Evolutionary conservation across 2,888 invertebrate genomes (phyloP), one percentile per base, ranked within the genome.

Genomic region (Griposia aprilina): DNA sequence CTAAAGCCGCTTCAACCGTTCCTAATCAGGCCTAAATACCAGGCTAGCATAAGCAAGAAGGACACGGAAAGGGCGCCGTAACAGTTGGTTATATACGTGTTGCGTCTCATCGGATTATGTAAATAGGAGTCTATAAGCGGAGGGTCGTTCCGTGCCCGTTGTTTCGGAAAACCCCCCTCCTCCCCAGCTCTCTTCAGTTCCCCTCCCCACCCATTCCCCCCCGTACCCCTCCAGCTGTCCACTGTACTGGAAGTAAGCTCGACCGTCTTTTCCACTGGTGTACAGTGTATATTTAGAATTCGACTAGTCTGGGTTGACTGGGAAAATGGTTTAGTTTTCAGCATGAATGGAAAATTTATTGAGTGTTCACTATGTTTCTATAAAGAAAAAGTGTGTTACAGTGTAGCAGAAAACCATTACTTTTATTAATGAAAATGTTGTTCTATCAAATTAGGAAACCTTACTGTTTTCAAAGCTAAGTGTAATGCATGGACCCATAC

Each of bases 71-170:
- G 82, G 76, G 75, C 85, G 71, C 75, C 67, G 81, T 80, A 78
- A 75, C 87, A 86, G 81, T 83, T 81, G 78, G 81, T 81, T 82
- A 84, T 85, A 77, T 84, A 88, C 85, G 78, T 86, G 87, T 88
- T 80, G 79, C 85, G 86, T 87, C 86, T 84, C 87, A 87, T 89
- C 85, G 87, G 89, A 89, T 90, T 92, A 93, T 93, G 91, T 90
- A 93, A 92, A 93, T 92, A 90, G 86, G 83, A 86, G 86, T 90
- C 90, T 92, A 91, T 90, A 91, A 90, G 88, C 87, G 90, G 87
- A 88, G 89, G 90, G 90, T 90, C 91, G 88, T 94, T 94, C 93
- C 94, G 86, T 87, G 94, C 93, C 87, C 91, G 89, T 94, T 95
- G 94, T 94, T 94, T 93, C 78, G 94, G 94, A 95, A 95, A 94